phyloP scores from a whole-genome alignment of 92 coral and sea anemone species.

The Porites rus region DNA sequence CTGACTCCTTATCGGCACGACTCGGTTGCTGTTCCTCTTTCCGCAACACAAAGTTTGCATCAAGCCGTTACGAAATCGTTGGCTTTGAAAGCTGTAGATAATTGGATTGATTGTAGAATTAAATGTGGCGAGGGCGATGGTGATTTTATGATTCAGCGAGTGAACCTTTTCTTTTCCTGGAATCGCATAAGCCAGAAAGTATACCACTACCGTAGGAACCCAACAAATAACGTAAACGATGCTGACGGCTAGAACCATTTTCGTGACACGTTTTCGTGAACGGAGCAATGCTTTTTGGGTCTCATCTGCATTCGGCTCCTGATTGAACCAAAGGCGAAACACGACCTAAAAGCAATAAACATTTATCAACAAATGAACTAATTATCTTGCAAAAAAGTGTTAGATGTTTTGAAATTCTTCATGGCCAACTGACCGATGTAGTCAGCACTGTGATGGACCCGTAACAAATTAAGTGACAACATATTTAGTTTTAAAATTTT shows the following conservation, averaged over 20 bases:
- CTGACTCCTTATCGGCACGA: not conserved
- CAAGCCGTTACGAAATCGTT: not conserved
- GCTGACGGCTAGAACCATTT: conserved; percentile 29
- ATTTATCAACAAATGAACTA: too few species aligned
- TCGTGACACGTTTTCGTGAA: conserved; percentile 15
- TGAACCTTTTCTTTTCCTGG: not conserved
- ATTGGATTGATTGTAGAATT: conserved; percentile 21
- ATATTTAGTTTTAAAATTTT: too few species aligned
- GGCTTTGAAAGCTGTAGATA: conserved; percentile 16
- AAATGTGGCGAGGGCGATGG: not conserved
- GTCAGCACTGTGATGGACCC: too few species aligned
- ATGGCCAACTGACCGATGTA: too few species aligned
- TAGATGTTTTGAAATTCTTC: too few species aligned
- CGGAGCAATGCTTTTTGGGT: not conserved
- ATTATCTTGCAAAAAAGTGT: too few species aligned
- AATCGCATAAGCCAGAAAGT: not conserved
- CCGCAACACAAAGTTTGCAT: not conserved
- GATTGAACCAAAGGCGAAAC: not conserved
- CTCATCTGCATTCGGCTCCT: not conserved
- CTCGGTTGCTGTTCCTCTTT: not conserved
- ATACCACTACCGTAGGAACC: conserved; percentile 17
- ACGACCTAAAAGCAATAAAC: not conserved
- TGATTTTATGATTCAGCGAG: not conserved
- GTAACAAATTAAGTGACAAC: too few species aligned
- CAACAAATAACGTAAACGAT: conserved; percentile 22